These are phyloP conservation scores for Coptotermes formosanus DNA, from an alignment of 1,140 invertebrate species.

Conservation along the genomic window DNA sequence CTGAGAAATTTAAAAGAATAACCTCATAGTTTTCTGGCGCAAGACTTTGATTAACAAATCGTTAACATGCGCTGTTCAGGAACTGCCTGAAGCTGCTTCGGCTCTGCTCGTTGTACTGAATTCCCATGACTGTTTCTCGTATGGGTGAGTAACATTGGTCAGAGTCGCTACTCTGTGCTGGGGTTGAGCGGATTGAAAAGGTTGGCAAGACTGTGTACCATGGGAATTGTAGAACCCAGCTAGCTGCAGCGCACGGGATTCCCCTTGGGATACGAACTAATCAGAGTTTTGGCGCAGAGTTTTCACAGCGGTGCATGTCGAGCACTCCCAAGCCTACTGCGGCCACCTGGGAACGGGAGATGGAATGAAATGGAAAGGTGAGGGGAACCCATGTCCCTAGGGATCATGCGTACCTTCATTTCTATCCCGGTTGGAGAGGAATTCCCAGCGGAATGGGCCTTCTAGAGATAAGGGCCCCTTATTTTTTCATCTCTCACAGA, in stretches of 20 bases:
- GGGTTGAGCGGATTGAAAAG: constrained; percentile 12
- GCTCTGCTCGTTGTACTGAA: not conserved
- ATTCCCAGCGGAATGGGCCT: not conserved
- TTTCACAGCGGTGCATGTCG: constrained; percentile 27
- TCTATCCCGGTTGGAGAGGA: constrained; percentile 22
- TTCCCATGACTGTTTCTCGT: constrained; percentile 9
- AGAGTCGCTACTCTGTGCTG: not conserved
- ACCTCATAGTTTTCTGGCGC: too few relatives aligned
- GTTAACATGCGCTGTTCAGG: too few relatives aligned
- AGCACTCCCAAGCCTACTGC: constrained; percentile 3
- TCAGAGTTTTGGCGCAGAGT: constrained; percentile 33
- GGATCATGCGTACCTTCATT: constrained; percentile 29
- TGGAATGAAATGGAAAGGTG: constrained; percentile 32
- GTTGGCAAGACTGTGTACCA: constrained; percentile 9
- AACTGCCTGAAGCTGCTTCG: too few relatives aligned
- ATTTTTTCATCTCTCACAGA: not conserved
- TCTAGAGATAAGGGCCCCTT: not conserved
- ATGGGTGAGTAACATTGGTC: not conserved
- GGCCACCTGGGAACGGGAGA: constrained; percentile 23
- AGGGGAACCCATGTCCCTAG: constrained; percentile 23
- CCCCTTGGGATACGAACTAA: constrained; percentile 32
- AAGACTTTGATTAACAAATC: too few relatives aligned
- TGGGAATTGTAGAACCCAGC: constrained; percentile 9
- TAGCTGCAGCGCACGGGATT: constrained; percentile 20
- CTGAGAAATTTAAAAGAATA: too few relatives aligned